These are phyloP conservation scores for Actenoides hombroni DNA, from an alignment of 2,113 vertebrate species.

Conservation along the genomic window DNA sequence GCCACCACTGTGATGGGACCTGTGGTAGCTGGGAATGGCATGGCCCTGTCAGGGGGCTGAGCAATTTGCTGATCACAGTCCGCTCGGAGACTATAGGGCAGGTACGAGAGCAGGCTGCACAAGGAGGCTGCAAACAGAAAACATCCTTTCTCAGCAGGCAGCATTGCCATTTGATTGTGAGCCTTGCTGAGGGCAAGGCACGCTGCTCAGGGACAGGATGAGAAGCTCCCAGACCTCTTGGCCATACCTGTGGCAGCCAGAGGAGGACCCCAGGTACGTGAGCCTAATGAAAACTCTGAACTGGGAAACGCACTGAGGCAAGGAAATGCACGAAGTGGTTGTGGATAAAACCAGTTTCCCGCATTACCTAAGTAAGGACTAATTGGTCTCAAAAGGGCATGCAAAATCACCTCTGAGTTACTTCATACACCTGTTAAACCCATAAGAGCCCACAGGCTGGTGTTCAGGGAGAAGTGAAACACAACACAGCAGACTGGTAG, in stretches of 20 bases:
- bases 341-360: not conserved
- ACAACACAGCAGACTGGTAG: fast-evolving
- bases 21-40: fast-evolving
- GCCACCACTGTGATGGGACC: fast-evolving
- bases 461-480: not conserved
- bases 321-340: not conserved
- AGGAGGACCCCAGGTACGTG: not conserved
- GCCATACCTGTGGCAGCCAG: not conserved
- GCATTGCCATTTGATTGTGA: not conserved
- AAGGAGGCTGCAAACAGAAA: not conserved
- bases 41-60: not conserved
- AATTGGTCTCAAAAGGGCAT: not conserved
- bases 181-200: fast-evolving
- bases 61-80: not conserved
- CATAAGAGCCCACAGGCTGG: not conserved
- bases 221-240: not conserved
- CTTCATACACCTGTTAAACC: not conserved
- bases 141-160: not conserved
- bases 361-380: not conserved
- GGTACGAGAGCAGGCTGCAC: not conserved
- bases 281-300: not conserved
- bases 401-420: not conserved
- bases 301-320: not conserved
- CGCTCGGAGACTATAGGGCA: fast-evolving
- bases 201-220: fast-evolving